phyloP scores from a whole-genome alignment of 1,140 invertebrate genomes.

The Panulirus ornatus region DNA sequence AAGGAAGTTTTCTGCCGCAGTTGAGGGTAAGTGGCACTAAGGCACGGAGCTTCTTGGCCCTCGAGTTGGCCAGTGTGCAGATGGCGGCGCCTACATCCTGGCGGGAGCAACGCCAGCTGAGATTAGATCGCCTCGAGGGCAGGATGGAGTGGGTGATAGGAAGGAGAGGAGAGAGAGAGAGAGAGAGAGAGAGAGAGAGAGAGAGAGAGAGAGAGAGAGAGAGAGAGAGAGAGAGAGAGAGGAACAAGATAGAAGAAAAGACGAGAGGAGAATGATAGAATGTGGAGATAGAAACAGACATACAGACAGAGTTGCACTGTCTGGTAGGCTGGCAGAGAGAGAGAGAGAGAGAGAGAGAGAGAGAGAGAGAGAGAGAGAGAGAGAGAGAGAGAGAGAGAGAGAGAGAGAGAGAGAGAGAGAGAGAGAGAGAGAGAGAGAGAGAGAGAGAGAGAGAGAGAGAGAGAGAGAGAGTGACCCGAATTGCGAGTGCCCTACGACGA shows the following conservation, averaged over 20 bases:
- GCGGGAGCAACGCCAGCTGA: too few relatives aligned
- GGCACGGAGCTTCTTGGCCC: too few relatives aligned
- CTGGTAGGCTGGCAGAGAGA: background rate
- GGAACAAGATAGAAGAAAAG: background rate
- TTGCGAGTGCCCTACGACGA: too few relatives aligned
- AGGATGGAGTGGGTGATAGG: background rate
- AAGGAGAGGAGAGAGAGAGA: background rate
- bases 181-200: background rate
- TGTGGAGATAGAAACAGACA: background rate
- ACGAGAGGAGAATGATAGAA: background rate
- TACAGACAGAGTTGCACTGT: background rate
- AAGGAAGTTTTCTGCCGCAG: too few relatives aligned
- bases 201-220: background rate
- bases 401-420: too few relatives aligned
- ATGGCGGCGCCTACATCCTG: too few relatives aligned
- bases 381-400: constrained; percentile 21
- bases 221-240: background rate
- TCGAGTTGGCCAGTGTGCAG: too few relatives aligned
- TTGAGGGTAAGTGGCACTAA: too few relatives aligned
- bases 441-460: too few relatives aligned
- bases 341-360: constrained; percentile 2
- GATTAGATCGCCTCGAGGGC: too few relatives aligned
- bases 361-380: constrained; percentile 22
- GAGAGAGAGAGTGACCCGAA: too few relatives aligned
- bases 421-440: too few relatives aligned